A percentile compares a stretch with the other conserved stretches of the same genome.
Evolutionary conservation across 2,888 invertebrate genomes (phyloP).

Genomic region (Eupithecia centaureata): DNA sequence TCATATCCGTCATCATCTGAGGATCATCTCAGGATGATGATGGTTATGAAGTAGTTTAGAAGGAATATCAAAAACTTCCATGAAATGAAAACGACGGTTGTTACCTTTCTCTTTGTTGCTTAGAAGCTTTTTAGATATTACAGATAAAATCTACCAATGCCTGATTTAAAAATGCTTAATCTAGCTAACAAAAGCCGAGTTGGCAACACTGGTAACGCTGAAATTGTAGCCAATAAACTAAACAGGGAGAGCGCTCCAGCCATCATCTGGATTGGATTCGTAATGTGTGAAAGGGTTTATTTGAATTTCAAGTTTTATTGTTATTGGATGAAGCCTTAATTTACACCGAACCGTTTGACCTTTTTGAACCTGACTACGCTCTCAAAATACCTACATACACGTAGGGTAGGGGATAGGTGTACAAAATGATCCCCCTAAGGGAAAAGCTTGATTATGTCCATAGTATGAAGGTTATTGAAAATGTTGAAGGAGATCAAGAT

Average conservation of each 20-base stretch:
- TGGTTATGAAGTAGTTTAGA: not conserved
- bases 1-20: too few species aligned
- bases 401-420: too few species aligned
- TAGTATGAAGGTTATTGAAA: too few species aligned
- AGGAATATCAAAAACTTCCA: not conserved
- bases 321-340: conserved; percentile 11
- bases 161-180: too few species aligned
- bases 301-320: conserved; percentile 15
- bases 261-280: conserved; percentile 17
- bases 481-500: too few species aligned
- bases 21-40: too few species aligned
- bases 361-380: not conserved
- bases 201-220: conserved; percentile 4
- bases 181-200: not conserved
- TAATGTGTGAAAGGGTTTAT: conserved; percentile 17
- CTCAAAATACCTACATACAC: too few species aligned
- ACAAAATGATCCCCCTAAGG: too few species aligned
- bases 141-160: not conserved
- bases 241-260: conserved; percentile 2
- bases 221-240: conserved; percentile 15
- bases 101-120: too few species aligned
- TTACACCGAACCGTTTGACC: conserved; percentile 6
- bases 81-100: too few species aligned
- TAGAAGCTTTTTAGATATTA: not conserved
- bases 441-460: too few species aligned